Evolutionary conservation across 2,888 invertebrate genomes (phyloP), one percentile per base, ranked within the genome.

Genomic region (Drosophila buzzatii): DNA sequence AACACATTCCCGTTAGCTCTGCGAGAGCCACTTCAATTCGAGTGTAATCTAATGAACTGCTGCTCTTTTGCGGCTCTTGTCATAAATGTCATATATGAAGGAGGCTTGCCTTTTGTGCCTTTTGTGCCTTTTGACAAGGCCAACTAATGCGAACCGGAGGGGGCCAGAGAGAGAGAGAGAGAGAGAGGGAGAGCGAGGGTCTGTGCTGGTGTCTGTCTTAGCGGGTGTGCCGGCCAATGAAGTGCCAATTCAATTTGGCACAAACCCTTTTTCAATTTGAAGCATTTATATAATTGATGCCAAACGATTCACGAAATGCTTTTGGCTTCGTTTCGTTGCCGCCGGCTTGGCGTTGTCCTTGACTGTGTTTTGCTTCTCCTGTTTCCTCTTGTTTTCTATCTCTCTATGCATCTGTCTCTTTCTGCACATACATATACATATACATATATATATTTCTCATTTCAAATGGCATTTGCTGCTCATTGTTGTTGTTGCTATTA

Each of bases 321-420:
- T 57, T 57, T 65, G 60, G 57, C 66, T 71, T 59, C 58, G 49
- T 45, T 73, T 57, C 47, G 23, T 47, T 47, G 79, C 63, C 79
- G 76, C 76, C 83, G 66, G 65, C 80, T 64, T 70, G 80, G 70
- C 79, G 82, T 68, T 79, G 79, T 82, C 82, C 82, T 79, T 79
- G 79, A 71, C 71, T 52, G 52, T 55, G 2, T 33, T 49, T 60
- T 45, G 20, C 2, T 2, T 23, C 7, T 35, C 57, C 6, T 39
- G 23, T 41, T 41, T 20, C 42, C 20, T 5, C 51, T 52, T 56
- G 14, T 52, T 51, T 52, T 33, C 16, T 2, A 27, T 7, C 49
- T 60, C 3, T 31, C 42, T 31, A 6, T 31, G 27, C 37, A 33
- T 49, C 41, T 9, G 16, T 42, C 58, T 37, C 45, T 33, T 9